Evolutionary conservation across 2,797 vertebrate species (phyloP).

Genomic region (Peromyscus nudipes): DNA sequence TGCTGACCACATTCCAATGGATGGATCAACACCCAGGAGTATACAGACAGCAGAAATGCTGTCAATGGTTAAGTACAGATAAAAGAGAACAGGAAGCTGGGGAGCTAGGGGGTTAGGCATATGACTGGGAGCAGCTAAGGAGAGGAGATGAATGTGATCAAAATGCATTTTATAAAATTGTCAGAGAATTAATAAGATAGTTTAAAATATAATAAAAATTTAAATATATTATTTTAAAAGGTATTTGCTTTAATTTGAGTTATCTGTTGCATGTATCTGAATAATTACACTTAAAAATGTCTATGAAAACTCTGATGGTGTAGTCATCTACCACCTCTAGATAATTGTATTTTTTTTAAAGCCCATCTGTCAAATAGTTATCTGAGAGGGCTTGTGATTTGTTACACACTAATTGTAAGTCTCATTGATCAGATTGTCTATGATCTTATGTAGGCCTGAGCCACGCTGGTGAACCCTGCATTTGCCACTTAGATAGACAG

Average conservation of each 20-base stretch:
- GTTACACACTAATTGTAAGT: slow-evolving; percentile 26
- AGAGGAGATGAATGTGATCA: background rate
- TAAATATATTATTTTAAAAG: background rate
- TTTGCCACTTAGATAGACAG: background rate
- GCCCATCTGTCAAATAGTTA: background rate
- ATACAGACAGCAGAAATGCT: background rate
- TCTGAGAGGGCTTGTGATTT: background rate
- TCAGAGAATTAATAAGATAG: background rate
- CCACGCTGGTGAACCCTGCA: background rate
- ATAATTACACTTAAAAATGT: background rate
- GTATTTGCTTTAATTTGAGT: background rate
- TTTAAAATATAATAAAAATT: background rate
- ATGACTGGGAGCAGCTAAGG: background rate
- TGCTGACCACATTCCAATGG: background rate
- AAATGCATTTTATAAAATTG: background rate
- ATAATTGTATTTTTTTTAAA: slow-evolving; percentile 23
- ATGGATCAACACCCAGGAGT: background rate
- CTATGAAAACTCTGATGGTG: background rate
- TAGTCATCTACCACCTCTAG: background rate
- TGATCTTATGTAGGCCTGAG: background rate
- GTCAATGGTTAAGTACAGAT: background rate
- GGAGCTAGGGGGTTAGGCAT: background rate
- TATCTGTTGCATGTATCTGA: background rate
- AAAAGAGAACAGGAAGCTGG: background rate
- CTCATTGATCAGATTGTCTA: background rate